phyloP scores from a whole-genome alignment of 2,888 invertebrate genomes.

The Fabriciana adippe region DNA sequence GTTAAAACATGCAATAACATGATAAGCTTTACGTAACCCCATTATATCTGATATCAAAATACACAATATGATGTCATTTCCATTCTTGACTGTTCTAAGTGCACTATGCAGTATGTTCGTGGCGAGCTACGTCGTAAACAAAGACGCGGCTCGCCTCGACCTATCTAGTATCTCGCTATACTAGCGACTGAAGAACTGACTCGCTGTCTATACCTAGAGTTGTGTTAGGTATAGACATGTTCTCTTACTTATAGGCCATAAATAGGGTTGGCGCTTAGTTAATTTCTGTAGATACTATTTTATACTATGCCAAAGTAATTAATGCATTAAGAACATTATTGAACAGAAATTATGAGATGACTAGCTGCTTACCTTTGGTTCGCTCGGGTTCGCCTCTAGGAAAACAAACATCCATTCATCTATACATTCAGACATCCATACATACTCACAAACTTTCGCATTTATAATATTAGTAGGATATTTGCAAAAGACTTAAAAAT shows the following conservation, averaged over 20 bases:
- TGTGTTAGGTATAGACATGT: constrained; percentile 16
- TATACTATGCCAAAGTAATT: neutral
- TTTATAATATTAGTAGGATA: no score
- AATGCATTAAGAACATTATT: no score
- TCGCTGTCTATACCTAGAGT: constrained; percentile 41
- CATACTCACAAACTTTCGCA: no score
- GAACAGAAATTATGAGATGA: no score
- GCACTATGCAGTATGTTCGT: constrained; percentile 20
- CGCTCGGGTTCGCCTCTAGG: no score
- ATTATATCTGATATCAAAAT: neutral
- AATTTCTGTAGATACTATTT: neutral
- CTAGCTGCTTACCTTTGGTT: no score
- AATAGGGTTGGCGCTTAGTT: constrained; percentile 11
- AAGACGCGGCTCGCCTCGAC: constrained; percentile 41
- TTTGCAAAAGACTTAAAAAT: no score
- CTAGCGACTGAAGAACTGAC: constrained; percentile 41
- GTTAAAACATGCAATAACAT: no score
- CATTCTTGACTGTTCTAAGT: constrained; percentile 17
- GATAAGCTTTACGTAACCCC: neutral
- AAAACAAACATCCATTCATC: no score
- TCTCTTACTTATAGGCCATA: constrained; percentile 13
- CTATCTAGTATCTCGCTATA: constrained; percentile 38
- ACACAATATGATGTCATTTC: constrained; percentile 1
- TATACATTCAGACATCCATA: no score
- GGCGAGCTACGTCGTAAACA: constrained; percentile 39